Conservation (phyloP, 2,113 vertebrate genomes). For the Gymnarchus niloticus region DNA sequence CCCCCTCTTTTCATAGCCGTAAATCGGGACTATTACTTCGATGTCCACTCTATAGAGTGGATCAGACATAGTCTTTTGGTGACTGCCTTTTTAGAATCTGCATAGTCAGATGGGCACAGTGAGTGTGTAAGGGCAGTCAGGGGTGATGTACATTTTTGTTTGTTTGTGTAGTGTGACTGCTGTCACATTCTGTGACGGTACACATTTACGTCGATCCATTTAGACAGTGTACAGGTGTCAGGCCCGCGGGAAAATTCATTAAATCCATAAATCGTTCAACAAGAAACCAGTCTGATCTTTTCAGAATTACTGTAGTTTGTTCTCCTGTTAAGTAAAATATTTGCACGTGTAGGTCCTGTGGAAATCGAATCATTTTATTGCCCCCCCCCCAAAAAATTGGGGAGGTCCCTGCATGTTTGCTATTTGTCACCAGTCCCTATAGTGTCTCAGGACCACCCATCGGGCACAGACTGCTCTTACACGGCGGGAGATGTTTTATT, state of each 20-base stretch:
- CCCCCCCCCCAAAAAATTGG: too few relatives aligned
- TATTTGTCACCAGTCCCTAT: background rate
- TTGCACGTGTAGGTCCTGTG: background rate
- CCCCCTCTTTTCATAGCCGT: background rate
- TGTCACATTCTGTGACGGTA: background rate
- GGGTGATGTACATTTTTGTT: background rate
- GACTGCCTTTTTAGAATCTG: background rate
- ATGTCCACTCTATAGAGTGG: background rate
- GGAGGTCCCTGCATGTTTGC: background rate
- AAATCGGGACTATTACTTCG: background rate
- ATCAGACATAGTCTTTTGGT: background rate
- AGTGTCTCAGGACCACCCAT: too few relatives aligned
- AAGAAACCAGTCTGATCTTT: background rate
- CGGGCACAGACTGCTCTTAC: too few relatives aligned
- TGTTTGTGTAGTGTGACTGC: background rate
- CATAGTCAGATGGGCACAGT: background rate
- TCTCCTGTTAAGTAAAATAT: background rate
- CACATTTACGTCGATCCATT: background rate
- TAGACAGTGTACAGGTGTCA: background rate
- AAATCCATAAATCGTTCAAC: background rate
- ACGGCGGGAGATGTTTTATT: background rate
- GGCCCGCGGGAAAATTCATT: background rate
- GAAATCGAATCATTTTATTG: background rate
- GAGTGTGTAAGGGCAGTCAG: background rate
- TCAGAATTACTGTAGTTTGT: background rate